Evolutionary conservation across 1,140 invertebrate genomes (phyloP), one percentile per base, ranked within the genome.

Genomic region (Psix sp.): DNA sequence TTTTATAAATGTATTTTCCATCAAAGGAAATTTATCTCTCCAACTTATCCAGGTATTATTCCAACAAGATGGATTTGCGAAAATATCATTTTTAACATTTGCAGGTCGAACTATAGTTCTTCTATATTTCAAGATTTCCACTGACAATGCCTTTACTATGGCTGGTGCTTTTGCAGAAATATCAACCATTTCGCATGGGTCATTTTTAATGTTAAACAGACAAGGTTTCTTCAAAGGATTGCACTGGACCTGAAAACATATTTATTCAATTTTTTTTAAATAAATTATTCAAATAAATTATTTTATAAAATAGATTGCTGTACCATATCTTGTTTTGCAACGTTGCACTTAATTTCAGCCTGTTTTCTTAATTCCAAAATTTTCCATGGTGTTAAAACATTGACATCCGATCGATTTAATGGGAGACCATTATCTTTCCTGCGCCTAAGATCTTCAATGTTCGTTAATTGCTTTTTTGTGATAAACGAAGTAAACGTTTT

Each of bases 141-240:
- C 17, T 3, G 0, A 92, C 60, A 9, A 81, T 51, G 11, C 79
- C 0, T 80, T 38, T 2, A 90, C 31, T 1, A 90, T 79, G 6
- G 82, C 40, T 2, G 89, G 89, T n/a, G 84, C 42, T 0, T 75
- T 33, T 0, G 77, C 49, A 5, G 90, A 91, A 16, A 95, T 78
- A 85, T 95, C 94, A 17, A 90, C 86, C 46, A 84, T 89, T 82
- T 95, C 94, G 77, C 94, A 95, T 0, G 94, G 94, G 86, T 95
- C 94, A 13, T 88, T 83, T 5, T 82, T 82, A 18, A 95, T 87
- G 75, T 95, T 90, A 81, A 92, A 96, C 0, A 95, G 81, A 77
- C 94, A 95, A 2, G 92, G 90, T 3, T 87, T 79, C 48, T 83
- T 57, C 0, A 86, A 31, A 0, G 90, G 88, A 66, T 91, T 80